Evolutionary conservation across 1,140 invertebrate genomes (phyloP), one percentile per base, ranked within the genome.

Genomic region (Lerema accius): DNA sequence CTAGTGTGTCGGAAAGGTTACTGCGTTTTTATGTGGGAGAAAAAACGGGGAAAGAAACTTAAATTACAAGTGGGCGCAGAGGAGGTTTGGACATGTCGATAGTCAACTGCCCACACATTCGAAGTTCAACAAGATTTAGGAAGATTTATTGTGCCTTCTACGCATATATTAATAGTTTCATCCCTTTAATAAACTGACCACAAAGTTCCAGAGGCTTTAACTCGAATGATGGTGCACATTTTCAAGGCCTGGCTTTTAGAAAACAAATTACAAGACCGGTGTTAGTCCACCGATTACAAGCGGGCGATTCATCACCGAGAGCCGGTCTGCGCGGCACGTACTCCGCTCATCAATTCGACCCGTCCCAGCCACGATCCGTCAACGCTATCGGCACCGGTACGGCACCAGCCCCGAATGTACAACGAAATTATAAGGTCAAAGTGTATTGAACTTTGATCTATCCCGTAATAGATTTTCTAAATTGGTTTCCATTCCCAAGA

Each of bases 221-320:
- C 28, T 32, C 14, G 43, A 65, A 77, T 80, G 76, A 82, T 68
- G 67, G 68, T 76, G 75, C 78, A 82, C 71, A 79, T 82, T 69
- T 75, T 69, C 66, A 71, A 69, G 56, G 71, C 65, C 65, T 67
- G 45, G 43, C 72, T 78, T 79, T 73, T 71, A 63, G 51, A 59
- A 74, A 78, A 86, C 78, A 86, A 85, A 86, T 84, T 77, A 80
- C 76, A 43, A 63, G 66, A 82, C 71, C 74, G 76, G 73, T 82
- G 81, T 85, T 78, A 81, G 79, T 82, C 69, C 71, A 72, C 53
- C 82, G 82, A 86, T 86, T 86, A 89, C 78, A 84, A 82, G 81
- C 68, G 69, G 72, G 50, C 78, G 82, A 88, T 88, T 81, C 77
- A 88, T 88, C 82, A 85, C 63, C 56, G 62, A 28, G 74, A 73